Evolutionary conservation across 92 coral and sea anemone genomes (phyloP).

Genomic region (Galaxea fascicularis): DNA sequence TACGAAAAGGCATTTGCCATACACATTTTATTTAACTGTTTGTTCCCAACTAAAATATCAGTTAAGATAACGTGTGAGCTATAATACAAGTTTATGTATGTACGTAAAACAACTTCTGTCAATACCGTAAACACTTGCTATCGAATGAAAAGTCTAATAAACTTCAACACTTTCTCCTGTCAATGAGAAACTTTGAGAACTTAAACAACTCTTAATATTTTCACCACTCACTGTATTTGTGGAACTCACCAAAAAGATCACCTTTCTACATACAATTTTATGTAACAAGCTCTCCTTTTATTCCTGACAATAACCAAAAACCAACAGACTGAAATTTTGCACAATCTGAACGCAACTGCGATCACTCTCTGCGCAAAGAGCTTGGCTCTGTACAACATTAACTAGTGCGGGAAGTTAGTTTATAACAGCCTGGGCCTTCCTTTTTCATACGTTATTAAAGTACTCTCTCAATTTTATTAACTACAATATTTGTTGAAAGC

Average conservation of each 20-base stretch:
- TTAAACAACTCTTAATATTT: constrained; percentile 14
- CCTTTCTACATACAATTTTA: constrained; percentile 34
- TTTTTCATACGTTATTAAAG: constrained; percentile 1
- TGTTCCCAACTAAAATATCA: constrained; percentile 52
- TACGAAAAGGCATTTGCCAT: constrained; percentile 47
- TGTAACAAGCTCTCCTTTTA: constrained; percentile 16
- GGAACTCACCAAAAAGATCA: constrained; percentile 35
- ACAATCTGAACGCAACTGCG: constrained; percentile 5
- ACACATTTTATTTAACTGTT: constrained; percentile 49
- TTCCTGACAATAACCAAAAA: background rate
- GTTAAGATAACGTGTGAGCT: constrained; percentile 42
- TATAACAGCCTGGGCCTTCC: constrained; percentile 13
- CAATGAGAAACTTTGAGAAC: constrained; percentile 29
- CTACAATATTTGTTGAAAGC: constrained; percentile 4
- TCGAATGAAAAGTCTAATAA: constrained; percentile 26
- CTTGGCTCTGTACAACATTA: constrained; percentile 39
- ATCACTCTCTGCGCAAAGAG: constrained; percentile 2
- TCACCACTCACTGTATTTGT: constrained; percentile 37
- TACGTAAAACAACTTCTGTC: constrained; percentile 36
- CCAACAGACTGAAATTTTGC: background rate
- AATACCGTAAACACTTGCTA: constrained; percentile 28
- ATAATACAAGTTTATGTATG: constrained; percentile 45
- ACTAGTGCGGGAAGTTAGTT: background rate
- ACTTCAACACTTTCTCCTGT: constrained; percentile 15
- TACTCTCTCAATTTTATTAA: background rate